Evolutionary conservation across 2,888 invertebrate species (phyloP).

Genomic region (Eucriotettix oculatus): DNA sequence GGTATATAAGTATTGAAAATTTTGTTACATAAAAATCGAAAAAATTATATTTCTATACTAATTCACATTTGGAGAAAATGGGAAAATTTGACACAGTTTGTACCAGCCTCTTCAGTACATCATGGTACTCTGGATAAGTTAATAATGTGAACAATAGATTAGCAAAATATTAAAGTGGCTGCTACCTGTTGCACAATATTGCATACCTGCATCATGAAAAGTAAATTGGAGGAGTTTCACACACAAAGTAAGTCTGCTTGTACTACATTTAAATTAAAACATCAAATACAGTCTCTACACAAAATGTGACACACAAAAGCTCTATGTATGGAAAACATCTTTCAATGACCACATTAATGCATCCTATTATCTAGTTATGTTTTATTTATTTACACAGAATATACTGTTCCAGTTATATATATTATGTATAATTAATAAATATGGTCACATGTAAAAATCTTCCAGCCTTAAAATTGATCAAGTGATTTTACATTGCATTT

Average conservation of each 20-base stretch:
- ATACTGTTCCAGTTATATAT: conserved; percentile 9
- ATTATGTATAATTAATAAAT: conserved; percentile 11
- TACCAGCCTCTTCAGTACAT: too few relatives aligned
- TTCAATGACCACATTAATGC: neutral
- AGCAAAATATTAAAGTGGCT: neutral
- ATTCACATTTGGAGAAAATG: too few relatives aligned
- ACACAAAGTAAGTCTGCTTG: neutral
- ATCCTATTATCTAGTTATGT: neutral
- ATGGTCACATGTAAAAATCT: conserved; percentile 10
- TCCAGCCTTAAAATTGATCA: neutral
- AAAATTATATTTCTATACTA: too few relatives aligned
- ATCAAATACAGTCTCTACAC: neutral
- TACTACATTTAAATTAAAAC: neutral
- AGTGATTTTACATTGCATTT: neutral
- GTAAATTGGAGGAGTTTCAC: neutral
- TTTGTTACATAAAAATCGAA: neutral
- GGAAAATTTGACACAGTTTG: too few relatives aligned
- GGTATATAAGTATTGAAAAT: neutral
- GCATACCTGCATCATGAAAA: neutral
- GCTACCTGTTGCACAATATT: neutral
- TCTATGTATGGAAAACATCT: neutral
- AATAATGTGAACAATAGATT: too few relatives aligned
- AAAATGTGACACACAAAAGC: neutral
- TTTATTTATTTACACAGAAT: conserved; percentile 10
- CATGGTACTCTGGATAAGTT: too few relatives aligned